phyloP scores from a whole-genome alignment of 2,888 invertebrate species.

The Tinea pellionella region DNA sequence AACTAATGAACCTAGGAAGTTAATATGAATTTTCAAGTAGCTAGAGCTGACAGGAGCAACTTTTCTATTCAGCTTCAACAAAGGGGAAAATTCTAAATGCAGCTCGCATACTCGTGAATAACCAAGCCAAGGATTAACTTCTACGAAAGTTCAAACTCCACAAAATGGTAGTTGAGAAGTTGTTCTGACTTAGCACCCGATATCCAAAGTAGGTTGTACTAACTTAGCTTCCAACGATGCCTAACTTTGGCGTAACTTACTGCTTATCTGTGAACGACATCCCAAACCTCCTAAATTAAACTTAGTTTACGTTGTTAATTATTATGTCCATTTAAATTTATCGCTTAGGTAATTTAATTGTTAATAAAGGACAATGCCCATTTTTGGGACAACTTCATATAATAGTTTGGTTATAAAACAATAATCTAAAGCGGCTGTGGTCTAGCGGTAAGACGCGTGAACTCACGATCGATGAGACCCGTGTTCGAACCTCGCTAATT shows the following conservation, averaged over 20 bases:
- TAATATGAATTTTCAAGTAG: neutral
- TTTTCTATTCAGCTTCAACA: constrained; percentile 5
- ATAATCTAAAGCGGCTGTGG: too few species aligned
- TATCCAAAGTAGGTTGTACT: constrained; percentile 48
- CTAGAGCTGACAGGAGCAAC: neutral
- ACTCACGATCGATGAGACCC: too few species aligned
- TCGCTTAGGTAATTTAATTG: neutral
- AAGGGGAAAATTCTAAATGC: constrained; percentile 11
- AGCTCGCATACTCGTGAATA: constrained; percentile 9
- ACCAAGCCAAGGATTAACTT: neutral
- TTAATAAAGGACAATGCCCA: too few species aligned
- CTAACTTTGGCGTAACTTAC: constrained; percentile 46
- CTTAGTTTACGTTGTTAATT: neutral
- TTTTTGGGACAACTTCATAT: too few species aligned
- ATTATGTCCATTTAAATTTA: neutral
- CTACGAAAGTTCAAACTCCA: constrained; percentile 28
- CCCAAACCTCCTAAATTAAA: constrained; percentile 16
- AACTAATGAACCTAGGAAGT: too few species aligned
- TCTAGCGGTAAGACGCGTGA: too few species aligned
- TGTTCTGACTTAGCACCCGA: constrained; percentile 57
- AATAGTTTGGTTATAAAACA: too few species aligned
- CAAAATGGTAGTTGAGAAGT: constrained; percentile 51
- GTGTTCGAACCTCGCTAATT: too few species aligned
- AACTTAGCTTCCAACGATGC: constrained; percentile 32
- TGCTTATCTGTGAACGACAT: constrained; percentile 30